Conservation (phyloP, 2,888 invertebrate genomes). For the Cepaea hortensis region DNA sequence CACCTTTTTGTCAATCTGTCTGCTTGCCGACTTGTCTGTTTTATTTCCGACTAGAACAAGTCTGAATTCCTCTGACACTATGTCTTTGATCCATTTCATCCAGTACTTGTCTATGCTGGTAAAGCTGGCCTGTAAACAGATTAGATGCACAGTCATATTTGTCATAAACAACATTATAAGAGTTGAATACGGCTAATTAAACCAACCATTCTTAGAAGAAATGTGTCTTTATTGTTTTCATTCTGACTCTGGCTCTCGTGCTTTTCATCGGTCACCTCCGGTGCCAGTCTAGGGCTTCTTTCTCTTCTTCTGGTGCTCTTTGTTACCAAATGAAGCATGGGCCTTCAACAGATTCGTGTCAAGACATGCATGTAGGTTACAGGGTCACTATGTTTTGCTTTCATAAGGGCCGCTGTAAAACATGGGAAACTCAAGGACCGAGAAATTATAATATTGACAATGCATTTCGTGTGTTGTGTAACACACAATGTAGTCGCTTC, state of each 20-base stretch:
- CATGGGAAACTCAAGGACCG: too few relatives aligned
- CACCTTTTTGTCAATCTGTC: slow-evolving; percentile 23
- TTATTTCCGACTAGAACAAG: slow-evolving; percentile 38
- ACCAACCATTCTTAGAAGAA: neutral
- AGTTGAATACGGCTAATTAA: neutral
- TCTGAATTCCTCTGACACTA: slow-evolving; percentile 16
- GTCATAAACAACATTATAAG: neutral
- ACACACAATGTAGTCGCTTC: too few relatives aligned
- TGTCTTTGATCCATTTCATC: slow-evolving; percentile 26
- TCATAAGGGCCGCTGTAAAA: too few relatives aligned
- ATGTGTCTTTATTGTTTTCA: neutral
- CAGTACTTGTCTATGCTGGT: slow-evolving; percentile 38
- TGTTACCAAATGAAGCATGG: too few relatives aligned
- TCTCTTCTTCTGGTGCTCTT: too few relatives aligned
- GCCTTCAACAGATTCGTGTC: too few relatives aligned
- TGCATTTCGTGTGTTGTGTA: too few relatives aligned
- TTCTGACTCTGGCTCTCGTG: neutral
- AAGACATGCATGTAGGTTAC: too few relatives aligned
- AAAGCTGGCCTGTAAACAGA: slow-evolving; percentile 4
- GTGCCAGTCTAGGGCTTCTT: too few relatives aligned
- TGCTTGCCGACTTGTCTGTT: slow-evolving; percentile 13
- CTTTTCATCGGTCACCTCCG: neutral
- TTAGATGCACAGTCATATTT: neutral
- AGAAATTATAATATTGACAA: too few relatives aligned
- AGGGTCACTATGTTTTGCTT: too few relatives aligned